Evolutionary conservation across 2,888 invertebrate species (phyloP), one percentile per base, ranked within the genome.

Genomic region (Cheilosia vernalis): DNA sequence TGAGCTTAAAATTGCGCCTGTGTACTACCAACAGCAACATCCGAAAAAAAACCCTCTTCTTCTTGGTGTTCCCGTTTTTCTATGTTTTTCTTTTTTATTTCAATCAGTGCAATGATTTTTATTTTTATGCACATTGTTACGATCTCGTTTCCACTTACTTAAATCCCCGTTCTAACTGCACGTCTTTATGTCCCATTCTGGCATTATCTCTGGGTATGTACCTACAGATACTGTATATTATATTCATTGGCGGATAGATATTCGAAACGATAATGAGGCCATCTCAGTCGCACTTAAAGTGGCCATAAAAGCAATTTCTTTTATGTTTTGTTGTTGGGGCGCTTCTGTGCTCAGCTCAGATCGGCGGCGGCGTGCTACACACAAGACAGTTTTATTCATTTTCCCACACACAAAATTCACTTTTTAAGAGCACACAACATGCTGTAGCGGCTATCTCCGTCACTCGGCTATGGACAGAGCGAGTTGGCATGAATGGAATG

Each of bases 101-200:
- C 91, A 92, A 92, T 92, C 92, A 92, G 89, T 90, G 91, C 91
- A 90, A 90, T 90, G 90, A 90, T 91, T 92, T 92, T 91, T 90
- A 91, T 91, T 91, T 91, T 90, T 90, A 91, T 92, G 90, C 91
- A 89, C 88, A 89, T 90, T 90, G 90, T 92, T 91, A 92, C 92
- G 92, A 91, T 92, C 92, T 92, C 92, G 92, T 92, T 92, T 92
- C 92, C 92, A 92, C 92, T 92, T 91, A 91, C 91, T 92, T 92
- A 92, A 92, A 92, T 92, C 90, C 91, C 90, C 91, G 89, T 92
- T 92, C 91, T 91, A 90, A 91, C 90, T 90, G 90, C 90, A 90
- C 90, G 91, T 51, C 91, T 92, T 91, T 90, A 91, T 91, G 90
- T 92, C 92, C 91, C 91, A 91, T 91, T 92, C 92, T 91, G 88